Conservation (phyloP, 2,888 invertebrate genomes). For the Cistogaster globosa region DNA sequence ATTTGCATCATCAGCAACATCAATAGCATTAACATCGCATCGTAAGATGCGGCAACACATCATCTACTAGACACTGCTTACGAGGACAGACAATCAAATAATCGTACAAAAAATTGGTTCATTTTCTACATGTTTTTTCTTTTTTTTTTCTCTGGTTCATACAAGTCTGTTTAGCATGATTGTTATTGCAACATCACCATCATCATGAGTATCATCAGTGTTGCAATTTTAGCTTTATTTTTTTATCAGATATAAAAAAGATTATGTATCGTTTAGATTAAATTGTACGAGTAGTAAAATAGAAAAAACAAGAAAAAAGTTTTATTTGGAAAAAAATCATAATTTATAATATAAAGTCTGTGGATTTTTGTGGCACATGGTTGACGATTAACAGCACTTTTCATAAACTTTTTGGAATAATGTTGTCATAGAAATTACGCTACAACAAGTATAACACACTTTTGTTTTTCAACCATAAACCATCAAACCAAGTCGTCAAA, state of each 20-base stretch:
- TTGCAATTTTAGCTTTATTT: conserved; percentile 39
- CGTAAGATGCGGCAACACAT: conserved; percentile 27
- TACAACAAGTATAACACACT: not conserved
- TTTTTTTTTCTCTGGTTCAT: conserved; percentile 5
- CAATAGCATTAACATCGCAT: not conserved
- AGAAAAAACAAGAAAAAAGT: not conserved
- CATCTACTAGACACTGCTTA: conserved; percentile 28
- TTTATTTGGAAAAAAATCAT: not conserved
- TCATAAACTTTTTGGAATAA: conserved; percentile 14
- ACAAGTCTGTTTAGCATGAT: conserved; percentile 29
- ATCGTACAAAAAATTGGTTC: not conserved
- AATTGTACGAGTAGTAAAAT: conserved; percentile 19
- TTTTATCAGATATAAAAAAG: conserved; percentile 29
- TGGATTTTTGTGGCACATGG: conserved; percentile 29
- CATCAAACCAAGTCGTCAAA: no score
- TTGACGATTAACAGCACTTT: conserved; percentile 29
- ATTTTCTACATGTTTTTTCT: not conserved
- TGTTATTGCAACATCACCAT: conserved; percentile 44
- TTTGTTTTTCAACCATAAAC: not conserved
- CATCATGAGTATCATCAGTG: conserved; percentile 25
- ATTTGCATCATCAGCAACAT: conserved; percentile 59
- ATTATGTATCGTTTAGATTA: conserved; percentile 50
- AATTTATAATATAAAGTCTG: not conserved
- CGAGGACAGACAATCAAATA: conserved; percentile 30
- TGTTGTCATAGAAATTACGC: not conserved